Base-by-base conservation (phyloP, 2,113 vertebrate species). In the Ictidomys tridecemlineatus region DNA sequence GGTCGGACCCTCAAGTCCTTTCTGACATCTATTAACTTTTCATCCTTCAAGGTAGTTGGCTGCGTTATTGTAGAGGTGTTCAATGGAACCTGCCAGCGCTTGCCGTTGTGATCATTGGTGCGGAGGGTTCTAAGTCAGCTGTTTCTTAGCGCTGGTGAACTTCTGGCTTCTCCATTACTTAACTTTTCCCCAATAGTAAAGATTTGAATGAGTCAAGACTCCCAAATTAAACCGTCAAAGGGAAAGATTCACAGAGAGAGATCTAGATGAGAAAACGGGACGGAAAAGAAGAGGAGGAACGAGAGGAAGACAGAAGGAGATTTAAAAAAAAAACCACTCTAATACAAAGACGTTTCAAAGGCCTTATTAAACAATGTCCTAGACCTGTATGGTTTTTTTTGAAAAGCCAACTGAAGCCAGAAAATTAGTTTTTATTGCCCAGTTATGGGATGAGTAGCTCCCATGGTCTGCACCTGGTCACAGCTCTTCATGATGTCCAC, bases 11-110 rank as follows among this genome's bases (percentile, higher is more conserved):
- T 98, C 97, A 95, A 97, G 97, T 97, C 98, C 96, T 95, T 95
- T 95, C 98, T 98, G 98, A 98, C 98, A 97, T 98, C 98, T 98
- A 91, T 98, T 98, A 98, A 98, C 97, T 98, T 98, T 98, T 98
- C 78, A 98, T 98, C 97, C 98, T 98, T 93, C 96, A 74, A 98
- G 98, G 96, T 80, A 97, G 97, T 97, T 84, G 97, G 94, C 96
- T 96, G 2, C 76, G 95, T 98, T 96, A 97, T 95, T 96, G 98
- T 82, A 95, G 97, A 96, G 98, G 97, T 93, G 97, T 97, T 96
- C 79, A 28, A 24, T 91, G 93, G 97, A 10, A 4, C 76, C 97
- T 79, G 92, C 78, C 78, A 12, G 92, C 85, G 63, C 97, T 96
- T 96, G 65, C 98, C 96, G 87, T 76, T 92, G 56, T 96, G 94